A percentile compares a stretch with the other conserved stretches of the same genome.
Evolutionary conservation across 2,113 vertebrate genomes (phyloP).

Genomic region (Aldabrachelys gigantea): DNA sequence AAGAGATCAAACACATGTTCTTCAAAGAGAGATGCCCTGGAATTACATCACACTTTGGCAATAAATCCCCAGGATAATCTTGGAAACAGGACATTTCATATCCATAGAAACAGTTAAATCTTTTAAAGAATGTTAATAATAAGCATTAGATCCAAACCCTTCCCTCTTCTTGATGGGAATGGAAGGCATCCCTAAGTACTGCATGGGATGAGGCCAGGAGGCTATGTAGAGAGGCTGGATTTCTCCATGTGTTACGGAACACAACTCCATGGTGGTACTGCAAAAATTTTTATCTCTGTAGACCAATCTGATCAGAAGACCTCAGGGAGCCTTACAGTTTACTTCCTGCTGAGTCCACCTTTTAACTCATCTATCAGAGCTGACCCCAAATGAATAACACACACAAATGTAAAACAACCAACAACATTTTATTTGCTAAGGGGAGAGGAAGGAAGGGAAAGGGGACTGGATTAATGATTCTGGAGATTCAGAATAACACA

Average conservation of each 20-base stretch:
- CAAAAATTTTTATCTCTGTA: too few species aligned
- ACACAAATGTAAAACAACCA: too few species aligned
- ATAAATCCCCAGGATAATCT: background rate
- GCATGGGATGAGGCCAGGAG: background rate
- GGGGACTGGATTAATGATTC: too few species aligned
- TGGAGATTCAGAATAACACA: too few species aligned
- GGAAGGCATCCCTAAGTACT: background rate
- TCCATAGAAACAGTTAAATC: background rate
- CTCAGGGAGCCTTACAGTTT: too few species aligned
- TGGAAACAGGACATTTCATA: background rate
- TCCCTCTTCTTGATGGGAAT: background rate
- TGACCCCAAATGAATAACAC: too few species aligned
- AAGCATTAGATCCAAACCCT: background rate
- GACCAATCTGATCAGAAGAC: too few species aligned
- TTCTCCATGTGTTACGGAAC: background rate
- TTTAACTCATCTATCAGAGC: too few species aligned
- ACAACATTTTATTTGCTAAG: too few species aligned
- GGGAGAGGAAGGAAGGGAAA: too few species aligned
- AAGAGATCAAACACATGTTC: fast-evolving
- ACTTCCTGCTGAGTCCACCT: too few species aligned
- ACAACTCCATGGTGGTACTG: background rate
- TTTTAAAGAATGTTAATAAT: background rate
- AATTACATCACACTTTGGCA: background rate
- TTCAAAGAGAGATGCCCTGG: slow-evolving; percentile 35
- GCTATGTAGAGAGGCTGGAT: background rate